These are phyloP conservation scores for Thamnaconus septentrionalis DNA, from an alignment of 2,113 vertebrate species.

Conservation along the genomic window DNA sequence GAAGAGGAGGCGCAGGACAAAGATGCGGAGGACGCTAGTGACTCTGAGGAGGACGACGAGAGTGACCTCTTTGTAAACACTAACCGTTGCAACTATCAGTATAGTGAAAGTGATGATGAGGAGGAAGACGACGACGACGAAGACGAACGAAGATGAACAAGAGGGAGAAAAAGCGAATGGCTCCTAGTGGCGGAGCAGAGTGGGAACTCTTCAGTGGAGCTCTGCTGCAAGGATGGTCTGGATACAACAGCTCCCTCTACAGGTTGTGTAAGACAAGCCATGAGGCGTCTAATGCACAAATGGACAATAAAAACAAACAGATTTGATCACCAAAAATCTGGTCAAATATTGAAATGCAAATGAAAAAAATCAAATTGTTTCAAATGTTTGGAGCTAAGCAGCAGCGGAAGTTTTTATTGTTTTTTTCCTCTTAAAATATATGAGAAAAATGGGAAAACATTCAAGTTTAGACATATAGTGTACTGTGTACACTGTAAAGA, in stretches of 20 bases:
- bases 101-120: constrained; percentile 83
- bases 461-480: no score
- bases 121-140: constrained; percentile 65
- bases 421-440: no score
- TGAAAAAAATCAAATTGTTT: no score
- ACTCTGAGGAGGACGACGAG: constrained; percentile 80
- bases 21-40: constrained; percentile 43
- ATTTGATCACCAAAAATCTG: no score
- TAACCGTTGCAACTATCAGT: constrained; percentile 81
- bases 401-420: no score
- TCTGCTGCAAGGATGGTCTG: not conserved
- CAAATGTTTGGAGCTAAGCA: no score
- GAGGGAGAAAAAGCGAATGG: constrained; percentile 26
- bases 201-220: not conserved
- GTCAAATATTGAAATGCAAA: no score
- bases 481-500: no score
- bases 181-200: constrained; percentile 14
- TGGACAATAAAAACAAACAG: no score
- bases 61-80: constrained; percentile 90
- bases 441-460: no score
- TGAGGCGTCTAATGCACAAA: no score
- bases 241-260: constrained; percentile 10
- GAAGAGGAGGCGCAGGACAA: constrained; percentile 21
- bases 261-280: no score
- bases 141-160: constrained; percentile 49